Evolutionary conservation across 2,888 invertebrate genomes (phyloP), one percentile per base, ranked within the genome.

Genomic region (Bugula neritina): DNA sequence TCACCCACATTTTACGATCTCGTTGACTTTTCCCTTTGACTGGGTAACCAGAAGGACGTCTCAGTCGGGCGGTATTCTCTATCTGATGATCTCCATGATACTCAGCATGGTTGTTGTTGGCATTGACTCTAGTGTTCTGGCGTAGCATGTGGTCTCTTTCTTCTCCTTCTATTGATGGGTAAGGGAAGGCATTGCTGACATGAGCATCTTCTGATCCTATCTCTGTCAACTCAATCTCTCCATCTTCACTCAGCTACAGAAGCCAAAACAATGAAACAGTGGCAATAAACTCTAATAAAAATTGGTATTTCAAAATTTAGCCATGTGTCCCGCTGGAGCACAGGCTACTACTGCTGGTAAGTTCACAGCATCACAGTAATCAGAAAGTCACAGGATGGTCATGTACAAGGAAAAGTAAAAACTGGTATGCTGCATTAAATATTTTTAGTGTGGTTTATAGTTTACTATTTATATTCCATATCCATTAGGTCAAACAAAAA

Each of bases 1-100:
- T 77, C 3, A 78, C 78, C 54, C 81, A 71, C 25, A 81, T 73
- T 31, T 27, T 27, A 21, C 27, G 21, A 34, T 63, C 27, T 21
- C 63, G 27, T 3, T 21, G 63, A 5, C 10, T 31, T 31, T 21
- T 63, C 2, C 29, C 31, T 5, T 31, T 25, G 10, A 63, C 63
- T 10, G 63, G 13, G 31, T 13, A 63, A 2, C 63, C 63, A 17
- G 63, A 63, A 10, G 29, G 27, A 13, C 27, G 21, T 25, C 63
- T 21, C 34, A 25, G 63, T 31, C 63, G 21, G 3, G 63, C 31
- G 1, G 27, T 31, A 29, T 10, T 29, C 13, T 63, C 63, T 10
- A 34, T 27, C 34, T 25, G 34, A 25, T 2, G 3, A 27, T 31
- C n/a, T 43, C 10, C 17, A n/a, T 63, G 63, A 31, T 13, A 63